These are phyloP conservation scores for Calosoma granatense DNA, from an alignment of 1,140 invertebrate genomes.

Conservation along the genomic window DNA sequence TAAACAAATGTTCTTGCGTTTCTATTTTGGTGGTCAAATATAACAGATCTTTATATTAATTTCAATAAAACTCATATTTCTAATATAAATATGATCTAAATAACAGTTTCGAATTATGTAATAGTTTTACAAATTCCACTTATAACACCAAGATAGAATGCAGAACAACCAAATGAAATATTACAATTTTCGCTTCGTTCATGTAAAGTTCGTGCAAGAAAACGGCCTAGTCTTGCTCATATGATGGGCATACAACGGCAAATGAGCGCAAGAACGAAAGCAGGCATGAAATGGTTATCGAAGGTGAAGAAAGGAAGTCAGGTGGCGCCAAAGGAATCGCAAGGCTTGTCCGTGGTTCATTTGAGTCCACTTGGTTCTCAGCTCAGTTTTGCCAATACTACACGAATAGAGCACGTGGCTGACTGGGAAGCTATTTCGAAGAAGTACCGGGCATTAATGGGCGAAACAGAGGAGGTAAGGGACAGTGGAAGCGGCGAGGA, in stretches of 20 bases:
- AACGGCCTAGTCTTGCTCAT: conserved; percentile 68
- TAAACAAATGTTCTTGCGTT: too few species aligned
- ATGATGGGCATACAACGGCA: conserved; percentile 67
- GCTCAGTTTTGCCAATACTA: conserved; percentile 56
- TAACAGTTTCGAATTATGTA: too few species aligned
- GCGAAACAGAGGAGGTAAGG: conserved; percentile 49
- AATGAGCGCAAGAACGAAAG: conserved; percentile 68
- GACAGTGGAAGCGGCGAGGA: conserved; percentile 40
- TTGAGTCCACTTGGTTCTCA: conserved; percentile 73
- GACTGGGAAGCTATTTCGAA: conserved; percentile 85
- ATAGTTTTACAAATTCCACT: too few species aligned
- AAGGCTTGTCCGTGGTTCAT: conserved; percentile 62
- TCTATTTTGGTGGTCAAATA: too few species aligned
- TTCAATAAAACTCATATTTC: too few species aligned
- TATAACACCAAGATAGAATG: too few species aligned
- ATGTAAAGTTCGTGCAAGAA: conserved; percentile 38
- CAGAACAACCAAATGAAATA: too few species aligned
- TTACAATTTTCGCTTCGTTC: too few species aligned
- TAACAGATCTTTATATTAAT: too few species aligned
- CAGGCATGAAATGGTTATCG: conserved; percentile 73
- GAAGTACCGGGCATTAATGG: conserved; percentile 74
- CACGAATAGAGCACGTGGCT: conserved; percentile 78
- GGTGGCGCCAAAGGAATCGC: conserved; percentile 69
- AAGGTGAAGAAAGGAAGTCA: conserved; percentile 70
- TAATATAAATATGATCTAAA: too few species aligned